A percentile compares a stretch with the other conserved stretches of the same genome.
Evolutionary conservation across 1,140 invertebrate species (phyloP).

Genomic region (Thaumetopoea pityocampa): DNA sequence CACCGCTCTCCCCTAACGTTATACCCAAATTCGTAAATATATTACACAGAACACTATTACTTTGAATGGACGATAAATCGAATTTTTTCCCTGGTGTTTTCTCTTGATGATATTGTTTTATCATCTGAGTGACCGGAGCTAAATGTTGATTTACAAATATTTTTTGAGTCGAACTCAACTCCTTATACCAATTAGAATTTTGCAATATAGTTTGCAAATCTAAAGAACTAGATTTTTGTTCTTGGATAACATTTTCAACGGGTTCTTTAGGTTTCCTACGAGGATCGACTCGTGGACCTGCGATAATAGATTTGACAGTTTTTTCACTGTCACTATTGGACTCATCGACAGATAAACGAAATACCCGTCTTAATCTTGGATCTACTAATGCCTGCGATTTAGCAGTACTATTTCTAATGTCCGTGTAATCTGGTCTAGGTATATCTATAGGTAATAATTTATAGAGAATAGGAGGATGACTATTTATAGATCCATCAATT

Average conservation of each 20-base stretch:
- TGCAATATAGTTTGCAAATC: slow-evolving; percentile 77
- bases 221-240: slow-evolving; percentile 67
- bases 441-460: slow-evolving; percentile 81
- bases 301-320: slow-evolving; percentile 28
- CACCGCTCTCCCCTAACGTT: slow-evolving; percentile 74
- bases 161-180: slow-evolving; percentile 81
- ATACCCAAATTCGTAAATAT: slow-evolving; percentile 77
- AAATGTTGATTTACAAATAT: slow-evolving; percentile 81
- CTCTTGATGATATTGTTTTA: slow-evolving; percentile 77
- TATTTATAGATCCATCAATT: slow-evolving; percentile 87
- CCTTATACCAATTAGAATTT: slow-evolving; percentile 80
- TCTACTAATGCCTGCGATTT: slow-evolving; percentile 83
- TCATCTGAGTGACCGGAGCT: slow-evolving; percentile 76
- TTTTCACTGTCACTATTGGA: slow-evolving; percentile 73
- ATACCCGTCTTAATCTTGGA: slow-evolving; percentile 84
- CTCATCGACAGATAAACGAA: slow-evolving; percentile 79
- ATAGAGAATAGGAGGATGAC: slow-evolving; percentile 84
- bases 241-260: slow-evolving; percentile 36
- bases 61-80: slow-evolving; percentile 72
- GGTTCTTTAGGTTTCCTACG: slow-evolving; percentile 75
- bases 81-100: slow-evolving; percentile 72
- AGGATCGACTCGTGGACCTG: slow-evolving; percentile 70
- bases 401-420: slow-evolving; percentile 82
- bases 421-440: slow-evolving; percentile 84
- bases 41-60: slow-evolving; percentile 70